phyloP scores from a whole-genome alignment of 2,888 invertebrate species.

The Phasia obesa region DNA sequence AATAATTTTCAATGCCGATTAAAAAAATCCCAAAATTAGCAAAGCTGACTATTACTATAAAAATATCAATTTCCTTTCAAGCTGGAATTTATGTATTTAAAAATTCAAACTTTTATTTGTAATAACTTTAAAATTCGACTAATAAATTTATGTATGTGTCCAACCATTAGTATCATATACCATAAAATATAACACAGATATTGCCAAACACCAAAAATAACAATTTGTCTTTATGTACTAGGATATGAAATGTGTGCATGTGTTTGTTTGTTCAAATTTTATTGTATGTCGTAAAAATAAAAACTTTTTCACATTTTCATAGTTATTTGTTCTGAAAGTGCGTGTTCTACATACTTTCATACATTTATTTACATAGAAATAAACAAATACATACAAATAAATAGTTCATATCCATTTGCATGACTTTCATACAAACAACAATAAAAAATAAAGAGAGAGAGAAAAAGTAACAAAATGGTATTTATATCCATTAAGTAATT shows the following conservation, averaged over 20 bases:
- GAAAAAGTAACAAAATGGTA: conserved; percentile 26
- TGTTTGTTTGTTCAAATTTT: conserved; percentile 8
- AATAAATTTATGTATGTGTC: neutral
- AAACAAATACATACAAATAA: neutral
- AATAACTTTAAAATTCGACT: neutral
- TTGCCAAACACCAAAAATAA: neutral
- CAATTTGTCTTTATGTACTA: neutral
- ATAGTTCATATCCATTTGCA: neutral
- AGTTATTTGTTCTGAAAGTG: neutral
- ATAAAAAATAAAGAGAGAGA: neutral
- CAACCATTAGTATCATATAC: neutral
- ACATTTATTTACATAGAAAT: neutral
- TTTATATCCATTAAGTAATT: conserved; percentile 68
- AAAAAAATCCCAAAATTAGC: too few relatives aligned
- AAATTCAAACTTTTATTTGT: neutral
- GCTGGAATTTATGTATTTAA: neutral
- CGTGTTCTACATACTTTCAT: neutral
- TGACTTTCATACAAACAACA: neutral
- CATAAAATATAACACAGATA: neutral
- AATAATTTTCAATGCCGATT: too few relatives aligned
- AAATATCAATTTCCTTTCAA: too few relatives aligned
- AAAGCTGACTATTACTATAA: too few relatives aligned
- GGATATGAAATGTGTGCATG: neutral
- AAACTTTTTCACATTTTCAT: conserved; percentile 13
- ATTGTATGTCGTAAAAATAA: conserved; percentile 25